Conservation (phyloP, 2,797 vertebrate genomes). For the Oophaga sylvatica region DNA sequence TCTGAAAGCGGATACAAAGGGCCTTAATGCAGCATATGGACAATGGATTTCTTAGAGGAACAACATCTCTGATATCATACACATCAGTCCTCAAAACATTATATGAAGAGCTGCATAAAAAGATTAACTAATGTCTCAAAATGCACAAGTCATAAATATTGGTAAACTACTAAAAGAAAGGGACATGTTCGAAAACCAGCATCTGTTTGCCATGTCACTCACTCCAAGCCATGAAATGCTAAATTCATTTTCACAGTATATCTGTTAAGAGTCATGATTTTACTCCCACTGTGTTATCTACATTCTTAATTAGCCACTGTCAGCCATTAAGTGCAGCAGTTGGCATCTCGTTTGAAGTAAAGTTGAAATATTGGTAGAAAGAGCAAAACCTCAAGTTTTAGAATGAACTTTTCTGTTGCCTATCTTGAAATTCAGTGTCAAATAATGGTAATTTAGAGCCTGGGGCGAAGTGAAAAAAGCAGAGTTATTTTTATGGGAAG, state of each 20-base stretch:
- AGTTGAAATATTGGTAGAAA: conserved; percentile 23
- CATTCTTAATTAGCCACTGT: conserved; percentile 19
- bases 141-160: neutral
- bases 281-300: conserved; percentile 1
- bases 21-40: too few species aligned
- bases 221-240: neutral
- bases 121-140: neutral
- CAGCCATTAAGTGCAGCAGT: conserved; percentile 2
- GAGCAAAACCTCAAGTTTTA: conserved; percentile 40
- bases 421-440: conserved; percentile 47
- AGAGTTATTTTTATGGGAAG: conserved; percentile 55
- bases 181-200: neutral
- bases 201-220: neutral
- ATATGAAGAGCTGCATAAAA: neutral
- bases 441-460: conserved; percentile 59
- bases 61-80: too few species aligned
- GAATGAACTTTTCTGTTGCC: conserved; percentile 34
- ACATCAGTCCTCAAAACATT: neutral
- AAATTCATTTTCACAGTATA: conserved; percentile 1
- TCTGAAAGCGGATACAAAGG: too few species aligned
- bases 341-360: conserved; percentile 15
- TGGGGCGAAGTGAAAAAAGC: conserved; percentile 53
- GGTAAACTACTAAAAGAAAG: neutral
- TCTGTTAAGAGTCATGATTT: neutral
- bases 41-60: too few species aligned